Evolutionary conservation across 1,140 invertebrate species (phyloP).

Genomic region (Pachypsylla venusta): DNA sequence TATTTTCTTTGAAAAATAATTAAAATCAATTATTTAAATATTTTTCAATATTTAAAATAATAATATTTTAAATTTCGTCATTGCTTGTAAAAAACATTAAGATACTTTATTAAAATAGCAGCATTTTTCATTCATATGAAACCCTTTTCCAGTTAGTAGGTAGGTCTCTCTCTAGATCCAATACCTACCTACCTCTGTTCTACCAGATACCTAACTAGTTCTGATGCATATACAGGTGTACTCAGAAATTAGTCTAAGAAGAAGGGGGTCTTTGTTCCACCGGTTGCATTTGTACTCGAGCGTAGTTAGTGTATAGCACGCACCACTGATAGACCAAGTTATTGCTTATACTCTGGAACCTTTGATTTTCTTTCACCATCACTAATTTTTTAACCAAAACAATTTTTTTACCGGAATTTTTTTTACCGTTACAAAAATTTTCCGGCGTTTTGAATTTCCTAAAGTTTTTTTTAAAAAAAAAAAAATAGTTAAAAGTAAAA

Average conservation of each 20-base stretch:
- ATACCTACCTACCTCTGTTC: no score
- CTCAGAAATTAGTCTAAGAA: neutral
- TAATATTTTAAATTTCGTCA: no score
- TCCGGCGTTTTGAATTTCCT: neutral
- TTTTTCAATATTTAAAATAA: no score
- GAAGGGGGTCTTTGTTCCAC: neutral
- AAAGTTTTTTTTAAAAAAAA: no score
- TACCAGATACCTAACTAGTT: slow-evolving; percentile 2
- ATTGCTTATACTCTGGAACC: neutral
- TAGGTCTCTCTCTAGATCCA: no score
- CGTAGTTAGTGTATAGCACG: slow-evolving; percentile 3
- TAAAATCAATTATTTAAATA: no score
- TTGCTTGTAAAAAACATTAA: no score
- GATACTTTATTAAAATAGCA: no score
- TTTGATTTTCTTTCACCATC: slow-evolving; percentile 5
- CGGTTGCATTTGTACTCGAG: neutral
- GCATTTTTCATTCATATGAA: no score
- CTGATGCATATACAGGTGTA: neutral
- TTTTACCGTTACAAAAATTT: neutral
- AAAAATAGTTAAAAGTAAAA: no score
- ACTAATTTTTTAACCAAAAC: neutral
- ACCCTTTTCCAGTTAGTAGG: no score
- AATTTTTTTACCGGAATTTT: neutral
- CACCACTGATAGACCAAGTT: slow-evolving; percentile 5
- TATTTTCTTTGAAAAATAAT: no score